A percentile compares a stretch with the other conserved stretches of the same genome.
phyloP scores from a whole-genome alignment of 2,888 invertebrate genomes.

The Parascotia fuliginaria region DNA sequence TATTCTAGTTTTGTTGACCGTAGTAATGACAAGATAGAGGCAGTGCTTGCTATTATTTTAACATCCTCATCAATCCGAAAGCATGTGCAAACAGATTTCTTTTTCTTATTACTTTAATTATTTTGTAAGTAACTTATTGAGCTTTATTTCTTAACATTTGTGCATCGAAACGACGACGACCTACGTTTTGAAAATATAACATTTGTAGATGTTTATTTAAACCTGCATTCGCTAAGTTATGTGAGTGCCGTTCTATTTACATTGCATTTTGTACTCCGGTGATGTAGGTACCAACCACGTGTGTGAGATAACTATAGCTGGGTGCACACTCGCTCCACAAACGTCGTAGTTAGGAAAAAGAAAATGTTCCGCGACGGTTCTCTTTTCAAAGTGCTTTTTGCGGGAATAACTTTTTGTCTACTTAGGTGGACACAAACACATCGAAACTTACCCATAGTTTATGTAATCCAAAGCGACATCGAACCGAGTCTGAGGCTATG shows the following conservation, averaged over 20 bases:
- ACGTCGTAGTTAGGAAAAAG: constrained; percentile 43
- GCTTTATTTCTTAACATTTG: no score
- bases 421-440: constrained; percentile 47
- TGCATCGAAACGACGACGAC: no score
- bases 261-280: constrained; percentile 39
- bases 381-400: constrained; percentile 56
- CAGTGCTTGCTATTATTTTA: no score
- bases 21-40: no score
- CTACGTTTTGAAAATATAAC: neutral
- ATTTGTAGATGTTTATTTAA: constrained; percentile 19
- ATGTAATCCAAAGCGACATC: constrained; percentile 52
- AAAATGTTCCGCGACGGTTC: constrained; percentile 38
- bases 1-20: no score
- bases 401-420: constrained; percentile 56
- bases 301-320: constrained; percentile 24
- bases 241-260: constrained; percentile 38
- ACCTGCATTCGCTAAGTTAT: constrained; percentile 35
- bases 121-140: no score
- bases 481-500: constrained; percentile 61
- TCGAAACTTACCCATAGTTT: constrained; percentile 52
- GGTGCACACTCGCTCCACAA: constrained; percentile 38
- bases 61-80: no score
- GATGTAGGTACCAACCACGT: constrained; percentile 32
- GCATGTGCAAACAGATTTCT: no score
- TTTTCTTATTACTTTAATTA: no score